Conservation (phyloP, 2,113 vertebrate species). For the Otolemur garnettii region DNA sequence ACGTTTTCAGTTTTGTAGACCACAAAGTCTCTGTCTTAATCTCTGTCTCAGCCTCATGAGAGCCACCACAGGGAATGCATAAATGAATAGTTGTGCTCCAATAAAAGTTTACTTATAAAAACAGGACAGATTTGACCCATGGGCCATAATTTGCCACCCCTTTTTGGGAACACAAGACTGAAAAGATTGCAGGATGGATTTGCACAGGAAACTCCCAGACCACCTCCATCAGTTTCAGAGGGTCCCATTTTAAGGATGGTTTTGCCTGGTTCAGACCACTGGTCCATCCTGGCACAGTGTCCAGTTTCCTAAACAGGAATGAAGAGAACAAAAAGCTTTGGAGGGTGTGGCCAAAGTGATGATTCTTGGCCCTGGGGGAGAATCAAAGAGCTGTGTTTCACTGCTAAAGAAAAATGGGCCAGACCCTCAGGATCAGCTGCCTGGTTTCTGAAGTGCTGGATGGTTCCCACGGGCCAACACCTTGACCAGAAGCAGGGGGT, state of each 20-base stretch:
- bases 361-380: accelerated
- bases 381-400: background rate
- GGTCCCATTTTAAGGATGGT: background rate
- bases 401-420: background rate
- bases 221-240: background rate
- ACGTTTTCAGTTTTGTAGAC: background rate
- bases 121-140: background rate
- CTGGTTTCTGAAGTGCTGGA: background rate
- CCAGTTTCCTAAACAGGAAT: background rate
- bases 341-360: too few species aligned
- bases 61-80: background rate
- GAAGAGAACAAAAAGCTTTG: accelerated
- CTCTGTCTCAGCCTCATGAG: background rate
- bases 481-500: accelerated
- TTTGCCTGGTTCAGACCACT: background rate
- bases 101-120: conserved; percentile 8
- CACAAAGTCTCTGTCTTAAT: background rate
- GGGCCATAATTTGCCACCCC: background rate
- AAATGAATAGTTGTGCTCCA: background rate
- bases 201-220: background rate
- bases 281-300: background rate
- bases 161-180: background rate
- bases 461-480: accelerated
- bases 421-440: accelerated
- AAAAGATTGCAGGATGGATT: background rate